A percentile compares a stretch with the other conserved stretches of the same genome.
These are phyloP conservation scores for Sebastes itinus DNA, from an alignment of 2,797 vertebrate genomes.

Conservation along the genomic window DNA sequence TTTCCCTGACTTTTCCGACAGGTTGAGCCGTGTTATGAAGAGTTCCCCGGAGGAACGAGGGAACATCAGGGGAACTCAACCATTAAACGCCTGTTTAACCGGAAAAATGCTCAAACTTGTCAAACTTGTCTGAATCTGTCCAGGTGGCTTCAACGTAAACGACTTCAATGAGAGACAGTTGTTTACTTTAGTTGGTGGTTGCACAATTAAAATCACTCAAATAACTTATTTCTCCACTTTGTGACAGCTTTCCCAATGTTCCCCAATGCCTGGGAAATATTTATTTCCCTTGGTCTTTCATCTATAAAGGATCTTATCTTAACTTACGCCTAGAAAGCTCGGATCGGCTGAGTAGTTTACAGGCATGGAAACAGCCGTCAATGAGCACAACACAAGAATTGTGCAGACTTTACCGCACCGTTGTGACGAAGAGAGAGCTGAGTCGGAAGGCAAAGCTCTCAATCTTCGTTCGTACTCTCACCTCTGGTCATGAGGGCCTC, in stretches of 20 bases:
- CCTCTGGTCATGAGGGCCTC: too few species aligned
- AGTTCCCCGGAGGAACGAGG: conserved; percentile 9
- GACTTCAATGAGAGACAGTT: neutral
- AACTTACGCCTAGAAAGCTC: neutral
- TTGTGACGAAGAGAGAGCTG: too few species aligned
- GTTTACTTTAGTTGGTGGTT: neutral
- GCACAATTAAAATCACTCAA: neutral
- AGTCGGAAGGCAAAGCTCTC: too few species aligned
- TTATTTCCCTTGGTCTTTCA: neutral
- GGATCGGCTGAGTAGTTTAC: too few species aligned
- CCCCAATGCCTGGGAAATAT: too few species aligned
- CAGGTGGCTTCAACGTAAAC: neutral
- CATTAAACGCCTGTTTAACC: conserved; percentile 28
- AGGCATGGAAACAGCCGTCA: too few species aligned
- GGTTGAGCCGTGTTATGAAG: conserved; percentile 46
- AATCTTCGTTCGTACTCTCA: too few species aligned
- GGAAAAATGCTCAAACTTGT: conserved; percentile 23
- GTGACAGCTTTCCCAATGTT: neutral
- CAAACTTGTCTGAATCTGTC: neutral
- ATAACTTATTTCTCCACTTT: neutral
- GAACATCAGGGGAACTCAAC: neutral
- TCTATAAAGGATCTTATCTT: neutral
- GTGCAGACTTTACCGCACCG: too few species aligned
- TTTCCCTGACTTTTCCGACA: conserved; percentile 1
- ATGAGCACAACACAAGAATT: too few species aligned